Evolutionary conservation across 2,888 invertebrate genomes (phyloP), one percentile per base, ranked within the genome.

Genomic region (Agrochola lychnidis): DNA sequence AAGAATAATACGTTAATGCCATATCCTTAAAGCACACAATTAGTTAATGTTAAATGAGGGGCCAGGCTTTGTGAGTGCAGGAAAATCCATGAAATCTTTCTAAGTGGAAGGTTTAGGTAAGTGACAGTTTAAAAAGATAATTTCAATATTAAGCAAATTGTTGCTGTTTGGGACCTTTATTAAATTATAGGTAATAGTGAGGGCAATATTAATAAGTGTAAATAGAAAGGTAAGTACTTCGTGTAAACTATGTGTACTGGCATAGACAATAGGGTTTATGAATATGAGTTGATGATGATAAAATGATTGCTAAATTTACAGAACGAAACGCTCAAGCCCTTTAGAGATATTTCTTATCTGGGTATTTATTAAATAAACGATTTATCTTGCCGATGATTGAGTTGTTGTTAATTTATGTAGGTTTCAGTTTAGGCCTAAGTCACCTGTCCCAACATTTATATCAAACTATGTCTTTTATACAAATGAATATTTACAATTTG

Each of bases 1-100:
- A 92, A 88, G 88, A 90, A 88, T 78, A 69, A 68, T 79, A 70
- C 63, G 82, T 83, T 82, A 81, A 80, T 61, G 10, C n/a, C 12
- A 57, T 63, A 63, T 70, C 56, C 57, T 67, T 70, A 16, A 68
- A 73, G n/a, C 57, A 40, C 12, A 51, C 22, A 30, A 67, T 59
- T 1, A 25, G 51, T 36, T 25, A 30, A 53, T 67, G 25, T 59
- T 68, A 12, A 25, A 71, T 73, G 63, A 45, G 56, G 45, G 42
- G 5, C 2, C 0, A 42, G 16, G 36, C 14, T 48, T 70, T 51
- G 57, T 69, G 5, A 63, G 30, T 63, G 72, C 1, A 57, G 25
- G 25, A 63, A 68, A 63, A 62, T 10, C 4, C 16, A 63, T 12
- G 16, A 63, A 48, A 66, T 45, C 0, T 42, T 77, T 53, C 9